phyloP scores from a whole-genome alignment of 1,140 invertebrate species.

The Drosophila tani region DNA sequence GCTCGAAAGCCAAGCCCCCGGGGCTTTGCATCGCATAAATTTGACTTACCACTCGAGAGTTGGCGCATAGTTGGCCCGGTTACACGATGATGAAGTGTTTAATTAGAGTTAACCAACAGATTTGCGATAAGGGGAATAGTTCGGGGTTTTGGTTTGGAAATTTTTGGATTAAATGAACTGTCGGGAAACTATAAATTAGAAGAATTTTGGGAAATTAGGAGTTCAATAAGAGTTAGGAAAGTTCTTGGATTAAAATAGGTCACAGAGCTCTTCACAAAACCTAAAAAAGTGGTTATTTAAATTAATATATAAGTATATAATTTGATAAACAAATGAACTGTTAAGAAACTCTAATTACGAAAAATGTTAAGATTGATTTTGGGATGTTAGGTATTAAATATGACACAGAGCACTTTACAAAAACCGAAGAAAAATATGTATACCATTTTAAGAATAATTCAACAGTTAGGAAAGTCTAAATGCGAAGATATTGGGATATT shows the following conservation, averaged over 20 bases:
- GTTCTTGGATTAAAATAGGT: neutral
- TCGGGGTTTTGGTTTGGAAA: neutral
- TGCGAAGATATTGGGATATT: no score
- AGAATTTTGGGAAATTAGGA: neutral
- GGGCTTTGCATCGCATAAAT: slow-evolving; percentile 12
- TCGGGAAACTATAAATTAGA: neutral
- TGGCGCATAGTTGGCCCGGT: neutral
- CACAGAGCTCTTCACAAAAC: neutral
- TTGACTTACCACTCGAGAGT: slow-evolving; percentile 31
- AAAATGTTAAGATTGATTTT: no score
- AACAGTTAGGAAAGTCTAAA: no score
- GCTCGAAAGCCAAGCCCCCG: slow-evolving; percentile 8
- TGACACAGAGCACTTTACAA: no score
- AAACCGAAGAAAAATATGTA: no score
- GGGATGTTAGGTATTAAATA: no score
- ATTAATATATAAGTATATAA: no score
- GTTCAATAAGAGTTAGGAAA: neutral
- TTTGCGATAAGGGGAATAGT: slow-evolving; percentile 6
- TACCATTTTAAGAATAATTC: no score
- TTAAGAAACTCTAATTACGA: no score
- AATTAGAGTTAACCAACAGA: slow-evolving; percentile 14
- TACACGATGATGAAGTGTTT: slow-evolving; percentile 27
- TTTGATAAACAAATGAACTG: no score
- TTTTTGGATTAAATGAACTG: neutral
- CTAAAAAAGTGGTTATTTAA: neutral